These are phyloP conservation scores for Hirundichthys speculiger DNA, from an alignment of 2,113 vertebrate genomes.

Conservation along the genomic window DNA sequence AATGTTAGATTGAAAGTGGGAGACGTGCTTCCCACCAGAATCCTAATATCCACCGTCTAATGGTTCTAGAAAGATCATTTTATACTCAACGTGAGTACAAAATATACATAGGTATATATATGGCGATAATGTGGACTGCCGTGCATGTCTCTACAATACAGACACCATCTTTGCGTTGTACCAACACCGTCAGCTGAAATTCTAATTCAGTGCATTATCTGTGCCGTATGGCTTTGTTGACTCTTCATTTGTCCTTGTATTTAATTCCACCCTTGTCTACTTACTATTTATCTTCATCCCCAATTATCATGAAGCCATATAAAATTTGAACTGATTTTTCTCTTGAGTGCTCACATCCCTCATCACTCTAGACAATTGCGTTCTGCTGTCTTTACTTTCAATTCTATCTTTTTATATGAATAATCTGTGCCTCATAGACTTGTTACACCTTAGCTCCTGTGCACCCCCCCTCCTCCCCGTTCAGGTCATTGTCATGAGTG, in stretches of 20 bases:
- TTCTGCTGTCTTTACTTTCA: too few species aligned
- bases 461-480: not conserved
- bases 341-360: conserved; percentile 16
- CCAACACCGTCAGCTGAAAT: conserved; percentile 24
- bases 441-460: too few species aligned
- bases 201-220: conserved; percentile 13
- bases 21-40: conserved; percentile 71
- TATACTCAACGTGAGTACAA: conserved; percentile 55
- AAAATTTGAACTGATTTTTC: conserved; percentile 24
- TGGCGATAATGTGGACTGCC: conserved; percentile 49
- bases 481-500: conserved; percentile 97
- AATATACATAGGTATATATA: conserved; percentile 51
- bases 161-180: conserved; percentile 35
- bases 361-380: conserved; percentile 3
- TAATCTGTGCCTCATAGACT: not conserved
- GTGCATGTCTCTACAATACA: conserved; percentile 35
- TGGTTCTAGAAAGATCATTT: conserved; percentile 61
- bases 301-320: conserved; percentile 33
- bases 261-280: conserved; percentile 14
- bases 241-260: conserved; percentile 18
- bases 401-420: not conserved
- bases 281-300: conserved; percentile 35
- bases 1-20: conserved; percentile 75
- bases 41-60: conserved; percentile 73
- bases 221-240: conserved; percentile 7